These are phyloP conservation scores for Strix occidentalis DNA, from an alignment of 2,797 vertebrate genomes.

Conservation along the genomic window DNA sequence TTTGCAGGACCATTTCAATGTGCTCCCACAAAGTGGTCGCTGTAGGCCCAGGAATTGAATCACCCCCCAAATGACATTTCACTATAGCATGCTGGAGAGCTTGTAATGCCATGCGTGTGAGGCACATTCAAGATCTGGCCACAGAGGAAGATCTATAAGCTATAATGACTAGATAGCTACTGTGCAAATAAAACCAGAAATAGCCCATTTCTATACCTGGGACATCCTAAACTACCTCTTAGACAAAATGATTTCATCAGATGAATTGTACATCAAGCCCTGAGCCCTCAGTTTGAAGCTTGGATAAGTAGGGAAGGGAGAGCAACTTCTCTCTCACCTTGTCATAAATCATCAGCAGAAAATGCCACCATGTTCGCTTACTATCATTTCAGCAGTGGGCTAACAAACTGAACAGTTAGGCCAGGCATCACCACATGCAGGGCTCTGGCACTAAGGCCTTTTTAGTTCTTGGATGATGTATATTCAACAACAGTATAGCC, in stretches of 20 bases:
- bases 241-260: conserved; percentile 1
- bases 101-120: not conserved
- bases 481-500: not conserved
- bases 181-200: conserved; percentile 15
- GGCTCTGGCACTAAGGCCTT: not conserved
- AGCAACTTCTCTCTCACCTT: conserved; percentile 42
- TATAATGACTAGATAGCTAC: not conserved
- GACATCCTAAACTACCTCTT: not conserved
- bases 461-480: not conserved
- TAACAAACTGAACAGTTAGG: conserved; percentile 36
- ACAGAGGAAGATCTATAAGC: not conserved
- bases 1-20: not conserved
- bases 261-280: not conserved
- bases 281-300: not conserved
- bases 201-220: not conserved
- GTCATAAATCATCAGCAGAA: conserved; percentile 51
- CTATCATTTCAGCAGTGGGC: conserved; percentile 41
- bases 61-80: not conserved
- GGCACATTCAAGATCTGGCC: not conserved
- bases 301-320: not conserved
- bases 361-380: conserved; percentile 36
- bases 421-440: not conserved
- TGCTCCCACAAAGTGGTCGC: not conserved
- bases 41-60: not conserved
- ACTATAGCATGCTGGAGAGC: not conserved